Conservation (phyloP, 2,797 vertebrate genomes). For the Setipinna tenuifilis region DNA sequence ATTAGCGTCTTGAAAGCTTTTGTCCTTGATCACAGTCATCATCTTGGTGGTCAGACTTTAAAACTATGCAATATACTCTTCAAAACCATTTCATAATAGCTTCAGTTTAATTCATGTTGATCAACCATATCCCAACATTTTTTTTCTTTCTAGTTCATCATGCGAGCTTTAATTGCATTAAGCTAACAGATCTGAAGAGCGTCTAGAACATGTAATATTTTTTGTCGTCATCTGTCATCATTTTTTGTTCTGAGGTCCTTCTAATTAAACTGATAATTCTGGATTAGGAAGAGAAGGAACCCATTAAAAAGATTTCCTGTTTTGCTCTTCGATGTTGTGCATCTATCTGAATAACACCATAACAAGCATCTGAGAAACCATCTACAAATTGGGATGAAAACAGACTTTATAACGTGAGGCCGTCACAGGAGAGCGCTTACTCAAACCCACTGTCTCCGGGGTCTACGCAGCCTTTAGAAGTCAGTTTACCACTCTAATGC, state of each 20-base stretch:
- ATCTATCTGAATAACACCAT: not conserved
- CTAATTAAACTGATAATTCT: too few relatives aligned
- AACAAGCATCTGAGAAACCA: constrained; percentile 1
- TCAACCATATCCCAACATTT: not conserved
- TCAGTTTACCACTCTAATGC: not conserved
- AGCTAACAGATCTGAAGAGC: too few relatives aligned
- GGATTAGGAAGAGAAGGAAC: too few relatives aligned
- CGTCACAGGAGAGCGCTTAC: not conserved
- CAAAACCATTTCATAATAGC: not conserved
- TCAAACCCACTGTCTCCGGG: not conserved
- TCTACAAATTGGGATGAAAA: not conserved
- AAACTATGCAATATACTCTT: not conserved
- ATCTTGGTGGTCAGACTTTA: too few relatives aligned
- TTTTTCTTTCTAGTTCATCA: not conserved
- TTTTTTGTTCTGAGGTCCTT: too few relatives aligned
- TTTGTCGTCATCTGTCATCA: too few relatives aligned
- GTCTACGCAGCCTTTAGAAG: not conserved
- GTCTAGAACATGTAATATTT: too few relatives aligned
- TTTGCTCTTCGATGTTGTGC: not conserved
- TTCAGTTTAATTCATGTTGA: not conserved
- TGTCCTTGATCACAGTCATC: too few relatives aligned
- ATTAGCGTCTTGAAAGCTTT: too few relatives aligned
- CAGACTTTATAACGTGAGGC: not conserved
- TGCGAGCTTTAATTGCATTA: too few relatives aligned
- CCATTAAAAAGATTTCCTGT: not conserved